phyloP scores from a whole-genome alignment of 2,797 vertebrate genomes.

The Cichlasoma orientale region DNA sequence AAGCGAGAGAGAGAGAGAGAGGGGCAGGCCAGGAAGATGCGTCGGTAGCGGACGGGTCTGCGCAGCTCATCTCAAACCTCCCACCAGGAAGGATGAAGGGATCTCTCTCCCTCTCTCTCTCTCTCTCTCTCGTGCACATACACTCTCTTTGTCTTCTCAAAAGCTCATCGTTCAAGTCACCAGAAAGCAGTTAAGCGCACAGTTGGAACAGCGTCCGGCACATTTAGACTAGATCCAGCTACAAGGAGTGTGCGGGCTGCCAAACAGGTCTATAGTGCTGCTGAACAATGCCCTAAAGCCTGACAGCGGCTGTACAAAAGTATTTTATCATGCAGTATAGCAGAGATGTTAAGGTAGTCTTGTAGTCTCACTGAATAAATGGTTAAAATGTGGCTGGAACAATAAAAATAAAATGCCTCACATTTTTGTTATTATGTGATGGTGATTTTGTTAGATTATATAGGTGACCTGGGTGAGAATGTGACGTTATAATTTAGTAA shows the following conservation, averaged over 20 bases:
- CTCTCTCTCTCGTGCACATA: slow-evolving; percentile 23
- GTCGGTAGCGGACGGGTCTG: slow-evolving; percentile 69
- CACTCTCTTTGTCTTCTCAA: slow-evolving; percentile 63
- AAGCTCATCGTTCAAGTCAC: slow-evolving; percentile 66
- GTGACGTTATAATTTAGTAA: background rate
- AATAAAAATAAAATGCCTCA: background rate
- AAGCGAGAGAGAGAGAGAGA: background rate
- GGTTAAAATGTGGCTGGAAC: background rate
- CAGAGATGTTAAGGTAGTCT: background rate
- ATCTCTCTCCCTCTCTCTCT: slow-evolving; percentile 7
- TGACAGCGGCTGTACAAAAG: background rate
- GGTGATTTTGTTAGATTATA: background rate
- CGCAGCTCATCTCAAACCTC: slow-evolving; percentile 77
- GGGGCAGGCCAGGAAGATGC: slow-evolving; percentile 71
- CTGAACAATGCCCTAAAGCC: background rate
- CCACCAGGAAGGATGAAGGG: slow-evolving; percentile 75
- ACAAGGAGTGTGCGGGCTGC: background rate
- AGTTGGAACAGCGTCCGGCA: slow-evolving; percentile 29
- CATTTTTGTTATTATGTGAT: background rate
- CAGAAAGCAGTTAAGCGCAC: slow-evolving; percentile 60
- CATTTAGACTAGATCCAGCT: slow-evolving; percentile 20
- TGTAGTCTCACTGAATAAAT: background rate
- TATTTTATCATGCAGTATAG: background rate
- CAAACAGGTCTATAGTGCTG: background rate
- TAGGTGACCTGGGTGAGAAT: background rate